Conservation (phyloP, 2,797 vertebrate genomes). For the Micromesistius poutassou region DNA sequence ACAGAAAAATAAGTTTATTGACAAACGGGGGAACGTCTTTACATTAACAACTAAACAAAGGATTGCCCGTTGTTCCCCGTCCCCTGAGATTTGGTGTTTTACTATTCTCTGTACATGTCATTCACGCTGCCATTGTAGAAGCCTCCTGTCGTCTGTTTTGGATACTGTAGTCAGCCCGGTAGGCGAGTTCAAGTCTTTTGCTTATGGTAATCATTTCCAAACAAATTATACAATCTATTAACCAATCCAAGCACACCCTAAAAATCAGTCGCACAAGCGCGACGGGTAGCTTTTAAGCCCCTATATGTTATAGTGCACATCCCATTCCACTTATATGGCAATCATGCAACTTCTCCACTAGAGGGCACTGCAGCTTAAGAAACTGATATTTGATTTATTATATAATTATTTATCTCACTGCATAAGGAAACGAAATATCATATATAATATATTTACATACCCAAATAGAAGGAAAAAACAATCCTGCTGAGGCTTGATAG, state of each 20-base stretch:
- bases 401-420: slow-evolving; percentile 4
- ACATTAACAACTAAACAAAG: neutral
- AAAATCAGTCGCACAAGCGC: neutral
- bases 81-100: slow-evolving; percentile 9
- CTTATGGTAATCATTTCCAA: slow-evolving; percentile 15
- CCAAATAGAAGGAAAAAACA: neutral
- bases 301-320: neutral
- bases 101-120: neutral
- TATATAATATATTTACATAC: slow-evolving; percentile 1
- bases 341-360: slow-evolving; percentile 6
- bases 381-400: neutral
- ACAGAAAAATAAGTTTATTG: slow-evolving; percentile 29
- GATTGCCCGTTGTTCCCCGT: neutral
- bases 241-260: slow-evolving; percentile 8
- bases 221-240: slow-evolving; percentile 22
- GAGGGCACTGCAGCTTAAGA: slow-evolving; percentile 21
- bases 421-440: slow-evolving; percentile 2
- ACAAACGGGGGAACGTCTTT: slow-evolving; percentile 5
- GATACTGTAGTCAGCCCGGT: neutral
- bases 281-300: neutral
- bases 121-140: neutral
- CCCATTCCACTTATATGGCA: neutral
- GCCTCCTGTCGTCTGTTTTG: neutral
- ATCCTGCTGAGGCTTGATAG: neutral
- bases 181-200: neutral